A percentile compares a stretch with the other conserved stretches of the same genome.
Conservation (phyloP, 2,113 vertebrate species). For the Sylvietta virens region DNA sequence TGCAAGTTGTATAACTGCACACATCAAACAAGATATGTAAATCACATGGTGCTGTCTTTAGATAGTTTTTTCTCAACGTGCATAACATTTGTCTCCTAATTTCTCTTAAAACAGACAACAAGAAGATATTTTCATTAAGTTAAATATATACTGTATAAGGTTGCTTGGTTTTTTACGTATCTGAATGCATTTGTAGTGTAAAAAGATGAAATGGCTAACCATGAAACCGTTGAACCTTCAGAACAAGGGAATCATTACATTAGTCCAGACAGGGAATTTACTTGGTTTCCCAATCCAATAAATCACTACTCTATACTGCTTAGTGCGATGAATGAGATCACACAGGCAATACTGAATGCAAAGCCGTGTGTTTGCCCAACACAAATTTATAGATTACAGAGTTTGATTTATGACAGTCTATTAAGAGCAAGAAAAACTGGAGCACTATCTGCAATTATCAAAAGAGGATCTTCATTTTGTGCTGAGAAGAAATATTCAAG, state of each 20-base stretch:
- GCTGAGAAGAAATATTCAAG: neutral
- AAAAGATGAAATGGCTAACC: neutral
- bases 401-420: conserved; percentile 23
- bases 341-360: neutral
- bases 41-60: neutral
- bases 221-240: neutral
- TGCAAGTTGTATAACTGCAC: neutral
- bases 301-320: neutral
- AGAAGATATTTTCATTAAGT: neutral
- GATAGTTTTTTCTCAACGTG: neutral
- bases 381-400: neutral
- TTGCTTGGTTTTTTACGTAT: neutral
- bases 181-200: neutral
- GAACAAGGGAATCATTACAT: conserved; percentile 11
- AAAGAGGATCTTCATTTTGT: neutral
- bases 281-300: conserved; percentile 4
- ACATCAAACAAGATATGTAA: neutral
- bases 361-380: neutral
- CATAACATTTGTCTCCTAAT: neutral
- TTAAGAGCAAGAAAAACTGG: neutral
- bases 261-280: conserved; percentile 33
- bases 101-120: neutral
- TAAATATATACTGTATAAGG: neutral
- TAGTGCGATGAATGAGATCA: neutral
- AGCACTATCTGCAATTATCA: neutral